phyloP scores from a whole-genome alignment of 1,140 invertebrate genomes.

The Antheraea mylitta region DNA sequence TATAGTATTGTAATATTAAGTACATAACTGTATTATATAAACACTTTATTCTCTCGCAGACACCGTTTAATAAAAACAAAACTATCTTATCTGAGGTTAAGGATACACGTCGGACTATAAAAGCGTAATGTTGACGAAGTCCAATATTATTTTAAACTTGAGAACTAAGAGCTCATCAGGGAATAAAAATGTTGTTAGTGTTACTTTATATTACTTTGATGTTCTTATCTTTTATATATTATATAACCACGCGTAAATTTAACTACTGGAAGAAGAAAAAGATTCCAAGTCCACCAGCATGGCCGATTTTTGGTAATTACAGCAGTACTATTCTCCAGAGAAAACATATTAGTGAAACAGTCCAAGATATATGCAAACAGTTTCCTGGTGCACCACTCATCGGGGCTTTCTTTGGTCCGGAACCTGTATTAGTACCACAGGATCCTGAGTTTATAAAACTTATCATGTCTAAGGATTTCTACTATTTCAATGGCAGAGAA shows the following conservation, averaged over 20 bases:
- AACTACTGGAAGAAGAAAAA: constrained; percentile 39
- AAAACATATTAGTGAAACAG: constrained; percentile 25
- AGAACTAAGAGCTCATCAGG: neutral
- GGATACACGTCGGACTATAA: neutral
- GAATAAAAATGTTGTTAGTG: neutral
- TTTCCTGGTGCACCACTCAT: constrained; percentile 54
- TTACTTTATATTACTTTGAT: neutral
- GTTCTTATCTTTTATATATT: constrained; percentile 19
- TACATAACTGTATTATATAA: too few relatives aligned
- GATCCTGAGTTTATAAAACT: constrained; percentile 74
- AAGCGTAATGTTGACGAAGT: neutral
- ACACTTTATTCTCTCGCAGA: too few relatives aligned
- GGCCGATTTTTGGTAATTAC: constrained; percentile 54
- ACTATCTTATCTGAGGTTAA: neutral
- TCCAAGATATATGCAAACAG: constrained; percentile 39
- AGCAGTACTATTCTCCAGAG: constrained; percentile 45
- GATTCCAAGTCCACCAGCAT: constrained; percentile 27
- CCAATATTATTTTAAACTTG: neutral
- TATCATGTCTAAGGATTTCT: constrained; percentile 76
- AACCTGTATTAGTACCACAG: constrained; percentile 63
- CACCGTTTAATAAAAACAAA: neutral
- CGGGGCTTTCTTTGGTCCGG: constrained; percentile 60
- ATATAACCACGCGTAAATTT: constrained; percentile 25
- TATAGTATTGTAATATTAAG: too few relatives aligned
- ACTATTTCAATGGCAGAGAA: constrained; percentile 72